phyloP scores from a whole-genome alignment of 2,888 invertebrate genomes.

The Lepidocyrtoides sp. region DNA sequence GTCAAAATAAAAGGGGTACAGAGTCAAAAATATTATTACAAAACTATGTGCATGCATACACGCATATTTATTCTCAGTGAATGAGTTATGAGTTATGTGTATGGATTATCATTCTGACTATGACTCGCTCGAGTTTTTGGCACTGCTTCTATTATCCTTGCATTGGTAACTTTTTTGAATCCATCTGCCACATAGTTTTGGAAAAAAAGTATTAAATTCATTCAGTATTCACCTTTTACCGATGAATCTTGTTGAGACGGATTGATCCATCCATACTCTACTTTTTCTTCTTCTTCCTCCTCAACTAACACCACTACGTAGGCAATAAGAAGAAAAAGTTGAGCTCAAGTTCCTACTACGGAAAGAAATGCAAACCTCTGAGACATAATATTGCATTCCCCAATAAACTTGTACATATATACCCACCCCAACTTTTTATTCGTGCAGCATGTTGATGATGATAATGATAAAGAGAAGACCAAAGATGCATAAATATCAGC shows the following conservation, averaged over 20 bases:
- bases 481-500: slow-evolving; percentile 69
- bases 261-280: slow-evolving; percentile 17
- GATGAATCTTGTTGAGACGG: not conserved
- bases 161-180: no score
- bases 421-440: not conserved
- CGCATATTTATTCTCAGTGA: no score
- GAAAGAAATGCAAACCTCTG: slow-evolving; percentile 7
- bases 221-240: slow-evolving; percentile 20
- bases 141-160: no score
- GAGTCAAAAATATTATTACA: not conserved
- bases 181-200: not conserved
- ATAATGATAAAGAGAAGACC: not conserved
- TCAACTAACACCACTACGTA: not conserved
- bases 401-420: not conserved
- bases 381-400: not conserved
- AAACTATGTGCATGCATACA: no score
- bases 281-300: no score
- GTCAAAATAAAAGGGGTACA: not conserved
- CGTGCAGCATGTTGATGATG: not conserved
- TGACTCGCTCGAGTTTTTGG: not conserved
- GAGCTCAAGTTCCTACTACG: not conserved
- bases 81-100: slow-evolving; percentile 81
- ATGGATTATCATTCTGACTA: slow-evolving; percentile 74
- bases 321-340: not conserved
- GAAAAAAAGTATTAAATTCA: slow-evolving; percentile 28